A percentile compares a stretch with the other conserved stretches of the same genome.
Conservation (phyloP, 2,888 invertebrate species). For the Mylabris sibirica region DNA sequence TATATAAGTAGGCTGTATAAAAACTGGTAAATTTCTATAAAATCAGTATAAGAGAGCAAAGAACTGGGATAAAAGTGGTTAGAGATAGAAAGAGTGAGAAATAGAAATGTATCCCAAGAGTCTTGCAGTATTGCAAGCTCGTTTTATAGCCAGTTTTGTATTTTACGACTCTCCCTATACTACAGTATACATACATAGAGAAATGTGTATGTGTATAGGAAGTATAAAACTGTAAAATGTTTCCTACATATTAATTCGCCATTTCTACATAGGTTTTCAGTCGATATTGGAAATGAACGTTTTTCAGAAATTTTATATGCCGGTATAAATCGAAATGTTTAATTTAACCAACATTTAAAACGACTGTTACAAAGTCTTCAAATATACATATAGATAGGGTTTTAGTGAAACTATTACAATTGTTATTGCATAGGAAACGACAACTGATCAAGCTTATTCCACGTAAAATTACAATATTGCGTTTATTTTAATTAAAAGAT, state of each 20-base stretch:
- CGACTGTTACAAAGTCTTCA: too few relatives aligned
- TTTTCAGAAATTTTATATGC: not conserved
- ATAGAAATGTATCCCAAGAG: constrained; percentile 32
- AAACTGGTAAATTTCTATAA: not conserved
- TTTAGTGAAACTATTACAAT: too few relatives aligned
- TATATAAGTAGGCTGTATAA: not conserved
- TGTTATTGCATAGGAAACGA: too few relatives aligned
- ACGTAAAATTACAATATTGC: too few relatives aligned
- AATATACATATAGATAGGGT: too few relatives aligned
- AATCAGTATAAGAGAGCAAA: not conserved
- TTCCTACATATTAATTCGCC: constrained; percentile 56
- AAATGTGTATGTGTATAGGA: constrained; percentile 49
- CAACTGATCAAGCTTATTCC: too few relatives aligned
- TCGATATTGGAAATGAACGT: not conserved
- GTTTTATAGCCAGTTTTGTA: constrained; percentile 56
- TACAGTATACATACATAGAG: constrained; percentile 39
- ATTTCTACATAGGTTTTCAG: constrained; percentile 49
- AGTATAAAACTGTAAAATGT: constrained; percentile 55
- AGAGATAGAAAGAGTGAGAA: not conserved
- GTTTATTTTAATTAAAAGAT: too few relatives aligned
- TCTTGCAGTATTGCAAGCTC: constrained; percentile 35
- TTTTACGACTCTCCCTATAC: constrained; percentile 54
- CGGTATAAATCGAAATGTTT: not conserved
- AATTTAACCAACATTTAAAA: not conserved
- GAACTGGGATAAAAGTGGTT: not conserved